Evolutionary conservation across 2,797 vertebrate genomes (phyloP).

Genomic region (Sebastes glaucus): DNA sequence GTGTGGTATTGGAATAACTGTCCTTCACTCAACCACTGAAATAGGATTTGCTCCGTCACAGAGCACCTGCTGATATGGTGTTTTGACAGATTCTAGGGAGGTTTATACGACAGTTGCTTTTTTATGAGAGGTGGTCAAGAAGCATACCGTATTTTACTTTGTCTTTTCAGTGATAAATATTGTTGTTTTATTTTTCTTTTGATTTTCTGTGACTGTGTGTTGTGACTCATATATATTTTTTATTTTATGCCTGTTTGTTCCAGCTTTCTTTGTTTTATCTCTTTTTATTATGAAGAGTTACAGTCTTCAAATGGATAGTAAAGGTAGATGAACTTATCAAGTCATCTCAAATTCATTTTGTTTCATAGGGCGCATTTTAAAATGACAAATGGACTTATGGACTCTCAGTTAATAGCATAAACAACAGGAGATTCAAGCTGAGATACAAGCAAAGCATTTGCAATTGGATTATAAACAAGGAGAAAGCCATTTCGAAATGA

Average conservation of each 20-base stretch:
- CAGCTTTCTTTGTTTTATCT: background rate
- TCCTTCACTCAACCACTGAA: constrained; percentile 47
- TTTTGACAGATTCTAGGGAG: constrained; percentile 38
- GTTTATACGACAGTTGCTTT: constrained; percentile 14
- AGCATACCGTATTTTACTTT: background rate
- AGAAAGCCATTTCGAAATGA: constrained; percentile 47
- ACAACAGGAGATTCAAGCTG: constrained; percentile 21
- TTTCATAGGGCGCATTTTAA: constrained; percentile 13
- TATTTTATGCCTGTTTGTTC: background rate
- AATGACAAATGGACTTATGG: constrained; percentile 19
- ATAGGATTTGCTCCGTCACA: constrained; percentile 58
- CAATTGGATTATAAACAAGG: constrained; percentile 31
- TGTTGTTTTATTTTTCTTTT: background rate
- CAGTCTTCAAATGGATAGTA: background rate
- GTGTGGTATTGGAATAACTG: constrained; percentile 29
- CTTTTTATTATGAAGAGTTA: background rate
- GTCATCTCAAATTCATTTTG: background rate
- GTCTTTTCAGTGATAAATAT: background rate
- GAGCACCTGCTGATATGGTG: constrained; percentile 34
- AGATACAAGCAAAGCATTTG: constrained; percentile 37
- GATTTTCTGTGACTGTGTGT: background rate
- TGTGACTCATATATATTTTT: background rate
- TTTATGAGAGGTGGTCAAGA: background rate
- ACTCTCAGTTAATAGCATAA: constrained; percentile 23
- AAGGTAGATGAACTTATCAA: constrained; percentile 2